Percentiles rank a stretch among this genome's conserved stretches.
phyloP scores from a whole-genome alignment of 2,888 invertebrate genomes.

The Zygaena filipendulae region DNA sequence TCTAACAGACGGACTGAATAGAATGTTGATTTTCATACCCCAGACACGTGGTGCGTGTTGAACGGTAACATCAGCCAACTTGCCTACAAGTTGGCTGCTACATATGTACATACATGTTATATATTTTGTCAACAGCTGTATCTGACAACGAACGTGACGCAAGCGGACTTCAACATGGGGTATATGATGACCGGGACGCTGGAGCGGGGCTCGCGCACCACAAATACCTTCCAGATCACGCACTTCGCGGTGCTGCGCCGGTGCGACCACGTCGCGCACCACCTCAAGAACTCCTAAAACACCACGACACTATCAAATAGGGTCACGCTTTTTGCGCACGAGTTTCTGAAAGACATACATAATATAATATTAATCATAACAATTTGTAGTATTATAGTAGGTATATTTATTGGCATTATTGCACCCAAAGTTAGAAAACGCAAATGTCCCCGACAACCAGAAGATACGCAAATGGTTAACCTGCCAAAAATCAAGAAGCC shows the following conservation, averaged over 20 bases:
- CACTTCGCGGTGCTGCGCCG: slow-evolving; percentile 89
- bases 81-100: neutral
- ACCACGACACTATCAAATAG: too few species aligned
- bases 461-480: too few species aligned
- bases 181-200: slow-evolving; percentile 90
- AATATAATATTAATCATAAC: too few species aligned
- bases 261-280: slow-evolving; percentile 74
- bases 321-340: too few species aligned
- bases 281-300: slow-evolving; percentile 44
- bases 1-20: too few species aligned
- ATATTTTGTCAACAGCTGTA: slow-evolving; percentile 73
- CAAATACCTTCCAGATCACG: slow-evolving; percentile 84
- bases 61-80: too few species aligned
- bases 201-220: slow-evolving; percentile 81
- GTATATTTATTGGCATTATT: slow-evolving; percentile 12
- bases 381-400: slow-evolving; percentile 6
- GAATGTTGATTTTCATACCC: too few species aligned
- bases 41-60: too few species aligned
- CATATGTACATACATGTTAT: neutral
- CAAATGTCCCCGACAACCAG: too few species aligned
- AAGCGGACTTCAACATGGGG: slow-evolving; percentile 90
- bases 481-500: too few species aligned
- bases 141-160: slow-evolving; percentile 85
- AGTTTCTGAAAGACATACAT: too few species aligned
- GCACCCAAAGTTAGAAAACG: slow-evolving; percentile 26